Evolutionary conservation across 2,888 invertebrate species (phyloP), one percentile per base, ranked within the genome.

Genomic region (Hydroisotoma schaefferi): DNA sequence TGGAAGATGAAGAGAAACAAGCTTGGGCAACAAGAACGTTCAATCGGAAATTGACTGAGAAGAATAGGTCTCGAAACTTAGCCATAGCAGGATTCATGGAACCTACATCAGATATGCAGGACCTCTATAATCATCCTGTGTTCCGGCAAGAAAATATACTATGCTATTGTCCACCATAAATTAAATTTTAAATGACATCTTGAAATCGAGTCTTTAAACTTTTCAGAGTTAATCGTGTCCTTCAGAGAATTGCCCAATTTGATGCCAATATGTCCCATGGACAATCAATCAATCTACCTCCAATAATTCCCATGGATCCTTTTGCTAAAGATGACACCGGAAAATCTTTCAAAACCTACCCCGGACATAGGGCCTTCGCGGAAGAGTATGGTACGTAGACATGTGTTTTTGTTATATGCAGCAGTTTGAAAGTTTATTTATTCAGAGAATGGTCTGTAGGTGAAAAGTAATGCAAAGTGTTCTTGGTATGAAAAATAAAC

Each of bases 1-100:
- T 87, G 67, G 79, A 83, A 33, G 82, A 81, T 44, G 85, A 85
- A 73, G 84, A 84, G 73, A 83, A 83, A 69, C 81, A 82, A 65
- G 80, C 80, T 65, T 84, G 86, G 77, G 80, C 82, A 70, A 82
- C 81, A 74, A 78, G 87, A 72, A 85, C 86, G 67, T 79, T 37
- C 78, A 85, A 78, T 83, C 84, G 77, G 85, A 86, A 74, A 78
- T 80, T 78, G 67, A 61, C 57, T 1, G 73, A 73, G 47, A 49
- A 55, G 48, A 68, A 67, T 48, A 59, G 72, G 1, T 69, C 63
- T 22, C 52, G 72, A 20, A 61, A 69, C 43, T 48, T 72, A 8
- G 70, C 67, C 4, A 67, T 72, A 43, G 69, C 68, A 25, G 72
- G 72, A 5, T 57, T 65, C 18, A 68, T 68, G 62, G 69, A 69